These are phyloP conservation scores for Colistium nudipinnis DNA, from an alignment of 2,113 vertebrate genomes.

Conservation along the genomic window DNA sequence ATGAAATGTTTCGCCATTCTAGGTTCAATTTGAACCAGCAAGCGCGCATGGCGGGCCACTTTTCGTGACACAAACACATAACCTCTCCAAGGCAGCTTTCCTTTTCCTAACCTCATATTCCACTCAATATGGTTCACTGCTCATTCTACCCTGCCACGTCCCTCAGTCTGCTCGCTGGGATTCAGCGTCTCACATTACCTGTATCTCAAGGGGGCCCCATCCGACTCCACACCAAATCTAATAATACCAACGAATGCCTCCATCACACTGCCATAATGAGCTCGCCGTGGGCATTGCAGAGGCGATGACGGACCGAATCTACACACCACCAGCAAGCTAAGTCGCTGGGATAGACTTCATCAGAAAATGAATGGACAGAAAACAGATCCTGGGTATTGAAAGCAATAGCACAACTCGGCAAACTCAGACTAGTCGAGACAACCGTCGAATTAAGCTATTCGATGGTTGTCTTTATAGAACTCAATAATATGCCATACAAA, in stretches of 20 bases:
- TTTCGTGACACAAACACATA: constrained; percentile 25
- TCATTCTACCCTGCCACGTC: constrained; percentile 19
- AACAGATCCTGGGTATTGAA: constrained; percentile 41
- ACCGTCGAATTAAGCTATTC: no score
- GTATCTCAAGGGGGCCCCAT: constrained; percentile 47
- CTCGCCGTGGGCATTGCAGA: constrained; percentile 33
- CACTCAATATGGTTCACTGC: background rate
- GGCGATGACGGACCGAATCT: constrained; percentile 47
- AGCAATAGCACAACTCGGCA: constrained; percentile 29
- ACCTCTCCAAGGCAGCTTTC: background rate
- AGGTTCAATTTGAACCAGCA: no score
- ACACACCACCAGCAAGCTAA: constrained; percentile 50
- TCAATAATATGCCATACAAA: constrained; percentile 1
- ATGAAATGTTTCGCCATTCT: background rate
- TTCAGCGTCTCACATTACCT: constrained; percentile 55
- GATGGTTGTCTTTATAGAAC: background rate
- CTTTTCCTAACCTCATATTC: constrained; percentile 6
- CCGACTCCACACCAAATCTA: constrained; percentile 63
- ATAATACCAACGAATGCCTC: constrained; percentile 69
- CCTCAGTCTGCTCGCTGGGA: constrained; percentile 16
- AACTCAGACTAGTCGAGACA: no score
- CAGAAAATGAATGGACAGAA: constrained; percentile 41
- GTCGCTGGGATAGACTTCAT: constrained; percentile 44
- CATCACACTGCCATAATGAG: constrained; percentile 60
- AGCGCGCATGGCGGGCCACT: background rate